Conservation (phyloP, 92 coral and sea anemone species). For the Nematostella vectensis region DNA sequence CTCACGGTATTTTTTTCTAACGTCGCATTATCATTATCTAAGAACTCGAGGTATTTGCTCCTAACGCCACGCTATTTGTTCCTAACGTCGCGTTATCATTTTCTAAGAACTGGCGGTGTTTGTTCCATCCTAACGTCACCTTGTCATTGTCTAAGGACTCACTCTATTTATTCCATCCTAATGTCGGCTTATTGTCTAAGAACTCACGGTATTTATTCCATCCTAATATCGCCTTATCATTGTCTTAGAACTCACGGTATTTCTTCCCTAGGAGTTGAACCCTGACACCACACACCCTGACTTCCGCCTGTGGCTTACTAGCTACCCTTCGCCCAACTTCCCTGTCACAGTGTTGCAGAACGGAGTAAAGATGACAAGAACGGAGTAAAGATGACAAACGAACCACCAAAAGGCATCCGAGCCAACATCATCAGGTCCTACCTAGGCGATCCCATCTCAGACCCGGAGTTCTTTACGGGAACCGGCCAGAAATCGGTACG, state of each 20-base stretch:
- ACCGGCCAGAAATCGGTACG: slow-evolving; percentile 42
- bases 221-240: too few species aligned
- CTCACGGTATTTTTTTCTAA: too few species aligned
- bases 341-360: slow-evolving; percentile 99
- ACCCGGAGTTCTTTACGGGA: slow-evolving; percentile 92
- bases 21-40: too few species aligned
- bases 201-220: too few species aligned
- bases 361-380: slow-evolving; percentile 99
- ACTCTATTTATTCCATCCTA: too few species aligned
- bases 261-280: slow-evolving; percentile 60
- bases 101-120: too few species aligned
- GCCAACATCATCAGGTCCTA: slow-evolving; percentile 87
- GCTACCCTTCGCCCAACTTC: slow-evolving; percentile 99
- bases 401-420: slow-evolving; percentile 94
- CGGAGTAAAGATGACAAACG: slow-evolving; percentile 99
- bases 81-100: too few species aligned
- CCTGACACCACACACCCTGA: slow-evolving; percentile 98
- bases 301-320: slow-evolving; percentile 97
- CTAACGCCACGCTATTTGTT: too few species aligned
- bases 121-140: too few species aligned
- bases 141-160: too few species aligned
- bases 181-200: too few species aligned
- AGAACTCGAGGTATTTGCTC: too few species aligned
- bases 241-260: background rate
- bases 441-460: slow-evolving; percentile 97